Percentiles rank a stretch among this genome's conserved stretches.
Evolutionary conservation across 2,113 vertebrate species (phyloP).

Genomic region (Burhinus bistriatus): DNA sequence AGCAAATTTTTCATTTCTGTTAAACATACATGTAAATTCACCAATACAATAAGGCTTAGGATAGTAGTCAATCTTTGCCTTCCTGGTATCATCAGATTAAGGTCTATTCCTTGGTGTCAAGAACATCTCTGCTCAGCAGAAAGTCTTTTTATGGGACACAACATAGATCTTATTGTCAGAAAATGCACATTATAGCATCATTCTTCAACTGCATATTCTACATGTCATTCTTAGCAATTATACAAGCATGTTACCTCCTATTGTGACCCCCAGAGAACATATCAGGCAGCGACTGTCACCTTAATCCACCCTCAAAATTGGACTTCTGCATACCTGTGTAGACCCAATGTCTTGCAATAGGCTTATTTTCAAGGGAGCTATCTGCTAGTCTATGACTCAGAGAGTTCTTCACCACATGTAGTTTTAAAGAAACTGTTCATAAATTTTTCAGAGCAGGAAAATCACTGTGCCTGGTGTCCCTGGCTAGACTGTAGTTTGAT

Average conservation of each 20-base stretch:
- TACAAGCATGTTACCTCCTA: not conserved
- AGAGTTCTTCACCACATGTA: not conserved
- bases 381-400: not conserved
- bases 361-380: not conserved
- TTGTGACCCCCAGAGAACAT: not conserved
- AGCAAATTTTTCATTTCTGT: not conserved
- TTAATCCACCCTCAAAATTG: not conserved
- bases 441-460: not conserved
- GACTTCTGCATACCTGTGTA: not conserved
- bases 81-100: not conserved
- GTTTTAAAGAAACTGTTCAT: not conserved
- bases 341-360: rapidly evolving
- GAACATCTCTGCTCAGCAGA: not conserved
- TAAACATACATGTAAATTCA: not conserved
- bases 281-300: not conserved
- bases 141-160: not conserved
- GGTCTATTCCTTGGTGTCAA: not conserved
- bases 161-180: not conserved
- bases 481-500: not conserved
- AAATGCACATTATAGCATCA: not conserved
- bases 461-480: not conserved
- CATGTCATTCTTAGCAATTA: not conserved
- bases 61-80: not conserved
- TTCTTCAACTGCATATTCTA: not conserved
- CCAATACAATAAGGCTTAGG: not conserved